Base-by-base conservation (phyloP, 2,888 invertebrate species). In the Lithophane leautieri region DNA sequence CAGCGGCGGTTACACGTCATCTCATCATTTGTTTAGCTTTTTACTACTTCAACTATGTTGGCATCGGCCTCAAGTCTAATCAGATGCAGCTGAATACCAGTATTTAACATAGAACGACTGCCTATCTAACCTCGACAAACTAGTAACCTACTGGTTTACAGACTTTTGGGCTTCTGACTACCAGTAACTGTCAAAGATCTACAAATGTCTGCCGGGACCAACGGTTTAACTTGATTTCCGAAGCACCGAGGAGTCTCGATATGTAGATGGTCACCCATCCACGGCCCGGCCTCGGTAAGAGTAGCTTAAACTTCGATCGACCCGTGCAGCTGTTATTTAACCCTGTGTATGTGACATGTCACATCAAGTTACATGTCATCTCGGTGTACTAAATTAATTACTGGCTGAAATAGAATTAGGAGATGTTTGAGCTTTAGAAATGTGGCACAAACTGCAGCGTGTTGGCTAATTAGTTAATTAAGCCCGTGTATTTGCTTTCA, bases 381-480 rank as follows among this genome's bases (percentile, higher is more conserved):
- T 52, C 34, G 58, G 25, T 71, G 47, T 62, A 62, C 70, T 19
- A 69, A 85, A 62, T 77, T 58, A 82, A 82, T 82, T 70, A 85
- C 47, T n/a, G 42, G 12, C 40, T 44, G 44, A 69, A 76, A 73
- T 68, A 62, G 68, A 72, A 75, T 79, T 74, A 67, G 62, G 28
- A 62, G 66, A 56, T 73, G 65, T 66, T 72, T 58, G 54, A 74
- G 82, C 69, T 81, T 67, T 70, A 70, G 56, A 67, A 67, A 81
- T 73, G 58, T 67, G 40, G 54, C 50, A 25, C 66, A 58, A 66
- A 66, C 61, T 71, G 72, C 66, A 78, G 16, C 47, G 67, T 78
- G 69, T 66, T 69, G 56, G 69, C 71, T 82, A 82, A 70, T 82
- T 81, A 76, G 76, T 68, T 69, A 67, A 81, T 81, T 81, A 68